Evolutionary conservation across 2,888 invertebrate genomes (phyloP).

Genomic region (Sarcophaga caerulescens): DNA sequence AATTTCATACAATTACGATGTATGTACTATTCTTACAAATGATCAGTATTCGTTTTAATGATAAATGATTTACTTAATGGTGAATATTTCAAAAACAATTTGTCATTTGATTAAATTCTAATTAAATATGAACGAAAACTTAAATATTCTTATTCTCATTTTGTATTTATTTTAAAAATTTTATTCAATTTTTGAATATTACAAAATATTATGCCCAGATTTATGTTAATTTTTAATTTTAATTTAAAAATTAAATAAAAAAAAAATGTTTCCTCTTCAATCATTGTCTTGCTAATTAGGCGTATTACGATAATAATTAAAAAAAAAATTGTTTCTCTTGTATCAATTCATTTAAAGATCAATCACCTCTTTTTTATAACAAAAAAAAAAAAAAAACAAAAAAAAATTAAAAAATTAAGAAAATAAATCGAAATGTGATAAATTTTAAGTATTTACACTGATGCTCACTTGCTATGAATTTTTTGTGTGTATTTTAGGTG

Average conservation of each 20-base stretch:
- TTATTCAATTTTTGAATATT: background rate
- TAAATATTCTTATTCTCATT: background rate
- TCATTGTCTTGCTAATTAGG: slow-evolving; percentile 41
- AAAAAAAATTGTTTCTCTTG: background rate
- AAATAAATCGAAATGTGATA: slow-evolving; percentile 2
- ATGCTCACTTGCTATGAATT: slow-evolving; percentile 4
- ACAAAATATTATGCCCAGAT: background rate
- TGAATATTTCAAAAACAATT: slow-evolving; percentile 55
- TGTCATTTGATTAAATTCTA: slow-evolving; percentile 63
- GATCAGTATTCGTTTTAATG: slow-evolving; percentile 22
- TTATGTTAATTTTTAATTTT: background rate
- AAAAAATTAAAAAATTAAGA: background rate
- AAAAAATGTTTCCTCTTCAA: background rate
- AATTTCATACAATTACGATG: slow-evolving; percentile 23
- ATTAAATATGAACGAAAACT: slow-evolving; percentile 43
- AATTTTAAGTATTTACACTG: background rate
- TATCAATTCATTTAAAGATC: slow-evolving; percentile 51
- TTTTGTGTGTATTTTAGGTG: background rate
- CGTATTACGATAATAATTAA: slow-evolving; percentile 38
- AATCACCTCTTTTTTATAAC: slow-evolving; percentile 54
- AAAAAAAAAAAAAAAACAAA: background rate
- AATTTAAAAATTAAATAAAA: too few species aligned
- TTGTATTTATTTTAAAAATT: background rate
- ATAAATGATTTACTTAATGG: slow-evolving; percentile 56
- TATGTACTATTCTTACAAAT: slow-evolving; percentile 21